Percentiles rank a stretch among this genome's conserved stretches.
Evolutionary conservation across 2,888 invertebrate genomes (phyloP).

Genomic region (Eulithis testata): DNA sequence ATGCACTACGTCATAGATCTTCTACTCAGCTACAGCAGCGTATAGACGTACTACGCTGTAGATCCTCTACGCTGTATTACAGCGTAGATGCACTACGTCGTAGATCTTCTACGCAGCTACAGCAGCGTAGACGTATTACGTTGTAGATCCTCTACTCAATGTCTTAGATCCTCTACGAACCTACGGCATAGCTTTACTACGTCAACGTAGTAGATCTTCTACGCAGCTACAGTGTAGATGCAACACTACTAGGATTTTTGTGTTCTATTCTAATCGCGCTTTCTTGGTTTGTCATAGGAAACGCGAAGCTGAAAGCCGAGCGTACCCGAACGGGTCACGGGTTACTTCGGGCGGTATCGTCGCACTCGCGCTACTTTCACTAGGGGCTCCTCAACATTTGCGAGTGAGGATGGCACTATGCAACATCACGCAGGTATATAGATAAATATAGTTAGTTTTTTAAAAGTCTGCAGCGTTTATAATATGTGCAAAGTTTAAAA

Average conservation of each 20-base stretch:
- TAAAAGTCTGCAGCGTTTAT: too few relatives aligned
- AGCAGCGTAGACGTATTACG: not conserved
- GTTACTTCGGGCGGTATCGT: slow-evolving; percentile 87
- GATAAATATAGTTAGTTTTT: too few relatives aligned
- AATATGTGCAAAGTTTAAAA: too few relatives aligned
- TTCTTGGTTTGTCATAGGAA: slow-evolving; percentile 38
- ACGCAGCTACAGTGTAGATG: not conserved
- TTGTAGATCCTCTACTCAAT: not conserved
- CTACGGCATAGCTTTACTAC: not conserved
- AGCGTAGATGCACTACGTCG: not conserved
- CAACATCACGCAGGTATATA: slow-evolving; percentile 68
- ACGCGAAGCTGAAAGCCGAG: slow-evolving; percentile 87
- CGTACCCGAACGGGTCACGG: slow-evolving; percentile 86
- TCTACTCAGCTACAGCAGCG: too few relatives aligned
- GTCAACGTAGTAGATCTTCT: not conserved
- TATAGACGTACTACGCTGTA: too few relatives aligned
- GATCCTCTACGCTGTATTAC: not conserved
- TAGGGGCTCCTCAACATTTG: slow-evolving; percentile 80
- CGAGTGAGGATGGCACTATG: slow-evolving; percentile 84
- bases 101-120: not conserved
- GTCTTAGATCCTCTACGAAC: not conserved
- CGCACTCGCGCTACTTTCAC: slow-evolving; percentile 89
- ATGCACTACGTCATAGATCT: too few relatives aligned
- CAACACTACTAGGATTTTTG: not conserved
- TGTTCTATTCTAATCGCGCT: not conserved